Evolutionary conservation across 2,113 vertebrate genomes (phyloP).

Genomic region (Vimba vimba): DNA sequence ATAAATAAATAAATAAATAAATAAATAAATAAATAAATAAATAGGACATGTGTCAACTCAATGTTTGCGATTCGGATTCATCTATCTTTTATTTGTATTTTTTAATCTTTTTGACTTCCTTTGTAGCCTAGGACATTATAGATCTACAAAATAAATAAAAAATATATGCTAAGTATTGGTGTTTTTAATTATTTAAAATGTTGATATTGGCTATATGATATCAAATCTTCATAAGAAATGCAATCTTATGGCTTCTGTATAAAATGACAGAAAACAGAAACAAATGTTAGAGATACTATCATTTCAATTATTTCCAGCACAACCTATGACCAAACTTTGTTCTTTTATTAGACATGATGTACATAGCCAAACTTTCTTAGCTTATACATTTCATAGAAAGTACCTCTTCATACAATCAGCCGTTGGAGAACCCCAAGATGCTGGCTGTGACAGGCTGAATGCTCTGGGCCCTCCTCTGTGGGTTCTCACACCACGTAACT

Average conservation of each 20-base stretch:
- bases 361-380: neutral
- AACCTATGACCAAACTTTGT: neutral
- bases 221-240: neutral
- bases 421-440: conserved; percentile 28
- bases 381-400: conserved; percentile 23
- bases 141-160: no score
- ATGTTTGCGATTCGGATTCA: no score
- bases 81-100: no score
- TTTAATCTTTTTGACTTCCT: no score
- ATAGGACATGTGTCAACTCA: no score
- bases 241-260: neutral
- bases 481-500: conserved; percentile 62
- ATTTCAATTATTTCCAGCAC: neutral
- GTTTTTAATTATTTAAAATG: neutral
- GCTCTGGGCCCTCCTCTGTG: conserved; percentile 63
- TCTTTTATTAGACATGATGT: neutral
- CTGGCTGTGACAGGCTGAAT: conserved; percentile 65
- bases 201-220: neutral
- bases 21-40: no score
- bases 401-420: conserved; percentile 27
- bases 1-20: no score
- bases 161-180: neutral
- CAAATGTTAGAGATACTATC: neutral
- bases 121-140: no score
- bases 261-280: neutral